phyloP scores from a whole-genome alignment of 2,113 vertebrate genomes.

The Odobenus rosmarus region DNA sequence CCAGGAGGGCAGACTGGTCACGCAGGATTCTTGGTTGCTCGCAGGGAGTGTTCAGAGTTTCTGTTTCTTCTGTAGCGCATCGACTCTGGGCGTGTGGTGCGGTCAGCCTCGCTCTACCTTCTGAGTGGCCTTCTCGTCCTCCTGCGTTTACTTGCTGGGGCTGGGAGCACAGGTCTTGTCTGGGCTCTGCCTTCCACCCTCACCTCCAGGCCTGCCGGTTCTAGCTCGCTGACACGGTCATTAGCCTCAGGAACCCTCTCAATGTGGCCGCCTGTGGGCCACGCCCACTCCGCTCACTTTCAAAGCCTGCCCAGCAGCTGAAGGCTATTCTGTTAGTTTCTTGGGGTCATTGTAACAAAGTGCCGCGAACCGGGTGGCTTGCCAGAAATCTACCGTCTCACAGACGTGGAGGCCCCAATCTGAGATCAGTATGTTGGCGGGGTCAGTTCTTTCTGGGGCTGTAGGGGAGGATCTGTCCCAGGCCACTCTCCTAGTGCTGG shows the following conservation, averaged over 20 bases:
- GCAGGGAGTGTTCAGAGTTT: not conserved
- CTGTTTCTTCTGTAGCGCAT: not conserved
- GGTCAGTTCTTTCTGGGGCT: not conserved
- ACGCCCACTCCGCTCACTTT: rapidly evolving
- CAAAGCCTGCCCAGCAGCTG: not conserved
- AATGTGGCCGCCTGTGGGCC: not conserved
- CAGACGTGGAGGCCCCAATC: not conserved
- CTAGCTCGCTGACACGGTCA: not conserved
- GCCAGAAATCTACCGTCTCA: not conserved
- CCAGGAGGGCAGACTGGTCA: not conserved
- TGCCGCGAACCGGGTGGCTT: too few species aligned
- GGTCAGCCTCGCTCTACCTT: not conserved
- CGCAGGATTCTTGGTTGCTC: not conserved
- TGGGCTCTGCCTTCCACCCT: not conserved
- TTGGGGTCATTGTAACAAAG: not conserved
- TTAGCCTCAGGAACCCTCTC: not conserved
- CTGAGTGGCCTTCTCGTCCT: not conserved
- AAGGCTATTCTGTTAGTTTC: not conserved
- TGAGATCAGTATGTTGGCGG: not conserved
- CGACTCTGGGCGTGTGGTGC: not conserved
- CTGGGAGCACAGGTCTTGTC: not conserved
- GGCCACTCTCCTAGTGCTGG: not conserved
- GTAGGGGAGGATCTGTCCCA: not conserved
- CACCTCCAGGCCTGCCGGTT: not conserved
- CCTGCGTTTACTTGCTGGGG: not conserved